Evolutionary conservation across 2,888 invertebrate species (phyloP).

Genomic region (Zaprionus obscuricornis): DNA sequence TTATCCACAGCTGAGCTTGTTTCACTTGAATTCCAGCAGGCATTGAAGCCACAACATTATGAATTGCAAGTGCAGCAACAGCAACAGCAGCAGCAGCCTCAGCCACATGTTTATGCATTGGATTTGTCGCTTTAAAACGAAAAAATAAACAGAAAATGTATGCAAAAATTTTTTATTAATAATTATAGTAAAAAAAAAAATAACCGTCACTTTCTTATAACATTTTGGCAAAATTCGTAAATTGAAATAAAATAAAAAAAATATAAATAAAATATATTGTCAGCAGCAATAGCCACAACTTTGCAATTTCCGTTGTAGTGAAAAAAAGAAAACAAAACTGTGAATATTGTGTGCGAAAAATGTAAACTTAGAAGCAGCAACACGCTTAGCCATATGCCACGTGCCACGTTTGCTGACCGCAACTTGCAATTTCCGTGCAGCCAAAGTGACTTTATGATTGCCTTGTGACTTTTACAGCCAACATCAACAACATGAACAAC

Average conservation of each 20-base stretch:
- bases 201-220: no score
- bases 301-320: slow-evolving; percentile 69
- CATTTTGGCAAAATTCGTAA: no score
- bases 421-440: slow-evolving; percentile 71
- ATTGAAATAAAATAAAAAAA: no score
- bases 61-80: no score
- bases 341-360: slow-evolving; percentile 20
- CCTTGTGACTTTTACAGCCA: slow-evolving; percentile 31
- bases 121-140: no score
- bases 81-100: slow-evolving; percentile 1
- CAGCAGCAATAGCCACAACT: slow-evolving; percentile 45
- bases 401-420: slow-evolving; percentile 55
- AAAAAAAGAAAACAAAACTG: slow-evolving; percentile 26
- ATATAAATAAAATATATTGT: no score
- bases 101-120: no score
- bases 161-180: no score
- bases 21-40: neutral
- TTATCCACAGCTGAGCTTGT: slow-evolving; percentile 1
- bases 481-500: neutral
- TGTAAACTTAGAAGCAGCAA: slow-evolving; percentile 12
- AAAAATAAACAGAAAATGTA: no score
- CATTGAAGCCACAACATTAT: slow-evolving; percentile 1
- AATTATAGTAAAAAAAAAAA: no score
- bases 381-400: slow-evolving; percentile 32
- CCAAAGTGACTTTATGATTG: slow-evolving; percentile 69